Evolutionary conservation across 2,113 vertebrate genomes (phyloP).

Genomic region (Monopterus albus): DNA sequence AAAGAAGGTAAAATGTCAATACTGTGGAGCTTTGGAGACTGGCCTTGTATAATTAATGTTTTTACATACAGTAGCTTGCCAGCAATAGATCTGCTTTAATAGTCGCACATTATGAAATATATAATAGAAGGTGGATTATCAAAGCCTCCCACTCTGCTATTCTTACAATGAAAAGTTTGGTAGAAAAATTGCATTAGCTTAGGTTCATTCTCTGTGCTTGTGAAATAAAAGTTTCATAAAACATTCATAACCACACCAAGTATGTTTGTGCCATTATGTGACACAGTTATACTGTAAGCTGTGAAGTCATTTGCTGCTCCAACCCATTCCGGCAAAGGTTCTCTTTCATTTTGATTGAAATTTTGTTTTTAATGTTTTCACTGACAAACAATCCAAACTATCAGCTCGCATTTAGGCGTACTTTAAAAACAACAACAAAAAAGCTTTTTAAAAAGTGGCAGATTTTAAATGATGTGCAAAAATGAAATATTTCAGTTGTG

Average conservation of each 20-base stretch:
- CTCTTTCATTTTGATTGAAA: constrained; percentile 6
- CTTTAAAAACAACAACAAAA: background rate
- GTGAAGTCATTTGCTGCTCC: background rate
- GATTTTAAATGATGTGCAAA: background rate
- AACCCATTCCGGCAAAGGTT: background rate
- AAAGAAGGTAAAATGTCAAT: constrained; percentile 47
- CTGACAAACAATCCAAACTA: no score
- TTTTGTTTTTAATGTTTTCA: no score
- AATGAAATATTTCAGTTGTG: background rate
- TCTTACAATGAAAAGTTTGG: constrained; percentile 16
- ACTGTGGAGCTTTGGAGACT: constrained; percentile 13
- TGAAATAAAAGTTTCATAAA: constrained; percentile 21
- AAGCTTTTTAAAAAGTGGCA: background rate
- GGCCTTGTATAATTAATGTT: constrained; percentile 47
- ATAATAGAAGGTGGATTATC: constrained; percentile 29
- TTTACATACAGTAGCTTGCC: constrained; percentile 31
- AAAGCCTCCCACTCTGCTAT: constrained; percentile 1
- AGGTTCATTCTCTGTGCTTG: background rate
- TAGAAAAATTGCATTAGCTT: constrained; percentile 39
- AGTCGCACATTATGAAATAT: constrained; percentile 36
- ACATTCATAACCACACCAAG: background rate
- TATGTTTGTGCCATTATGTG: background rate
- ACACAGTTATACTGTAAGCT: background rate
- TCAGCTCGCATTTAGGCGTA: no score
- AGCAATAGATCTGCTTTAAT: constrained; percentile 56